Evolutionary conservation across 2,113 vertebrate species (phyloP).

Genomic region (Pholis gunnellus): DNA sequence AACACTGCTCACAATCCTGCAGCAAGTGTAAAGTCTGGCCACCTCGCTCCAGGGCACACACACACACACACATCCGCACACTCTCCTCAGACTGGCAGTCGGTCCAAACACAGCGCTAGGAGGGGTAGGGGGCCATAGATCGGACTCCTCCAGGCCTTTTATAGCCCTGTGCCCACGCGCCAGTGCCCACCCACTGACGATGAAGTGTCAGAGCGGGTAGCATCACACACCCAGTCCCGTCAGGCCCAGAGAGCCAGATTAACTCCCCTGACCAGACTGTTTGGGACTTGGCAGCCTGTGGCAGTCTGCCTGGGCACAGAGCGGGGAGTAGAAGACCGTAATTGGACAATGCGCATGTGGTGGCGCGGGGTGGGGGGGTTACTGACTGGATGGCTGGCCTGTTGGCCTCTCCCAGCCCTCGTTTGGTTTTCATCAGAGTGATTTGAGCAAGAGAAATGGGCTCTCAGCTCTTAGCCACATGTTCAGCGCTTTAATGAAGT

Average conservation of each 20-base stretch:
- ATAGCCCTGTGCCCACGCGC: constrained; percentile 72
- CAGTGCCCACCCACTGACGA: constrained; percentile 71
- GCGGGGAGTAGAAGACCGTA: constrained; percentile 72
- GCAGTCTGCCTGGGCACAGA: constrained; percentile 53
- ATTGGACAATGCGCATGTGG: constrained; percentile 72
- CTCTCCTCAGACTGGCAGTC: constrained; percentile 46
- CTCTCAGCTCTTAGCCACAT: constrained; percentile 59
- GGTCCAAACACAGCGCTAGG: constrained; percentile 40
- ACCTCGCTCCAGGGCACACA: constrained; percentile 26
- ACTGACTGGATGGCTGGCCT: constrained; percentile 17
- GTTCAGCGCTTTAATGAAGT: constrained; percentile 43
- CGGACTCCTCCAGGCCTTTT: constrained; percentile 74
- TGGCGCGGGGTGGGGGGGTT: constrained; percentile 18
- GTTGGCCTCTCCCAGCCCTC: constrained; percentile 41
- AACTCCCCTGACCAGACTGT: constrained; percentile 67
- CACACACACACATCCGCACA: constrained; percentile 35
- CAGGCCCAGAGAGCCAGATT: constrained; percentile 65
- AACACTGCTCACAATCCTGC: constrained; percentile 52
- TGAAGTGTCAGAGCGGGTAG: constrained; percentile 69
- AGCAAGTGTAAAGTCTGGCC: constrained; percentile 59
- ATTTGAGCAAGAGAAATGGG: constrained; percentile 66
- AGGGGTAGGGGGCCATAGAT: constrained; percentile 28
- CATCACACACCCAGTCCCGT: constrained; percentile 56
- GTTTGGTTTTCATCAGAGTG: constrained; percentile 71
- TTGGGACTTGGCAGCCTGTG: constrained; percentile 62